Base-by-base conservation (phyloP, 2,797 vertebrate species). In the Mus caroli region DNA sequence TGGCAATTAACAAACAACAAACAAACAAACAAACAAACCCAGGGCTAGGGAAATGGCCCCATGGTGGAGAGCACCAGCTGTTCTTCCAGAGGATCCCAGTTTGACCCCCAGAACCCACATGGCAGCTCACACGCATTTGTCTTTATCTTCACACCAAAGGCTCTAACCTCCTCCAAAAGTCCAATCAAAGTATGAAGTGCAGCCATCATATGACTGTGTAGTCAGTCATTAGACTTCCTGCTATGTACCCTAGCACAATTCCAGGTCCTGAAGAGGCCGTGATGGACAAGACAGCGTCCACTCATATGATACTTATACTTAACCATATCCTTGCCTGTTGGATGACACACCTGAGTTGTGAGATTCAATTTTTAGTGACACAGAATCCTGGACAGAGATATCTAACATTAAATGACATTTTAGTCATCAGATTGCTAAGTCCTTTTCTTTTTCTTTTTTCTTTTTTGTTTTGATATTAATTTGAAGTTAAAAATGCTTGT, bases 381-480 rank as follows among this genome's bases (percentile, higher is more conserved):
- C 13, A 69, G 34, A 94, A 92, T 87, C 40, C 64, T 75, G 3
- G 71, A 90, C 58, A 91, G 90, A 85, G 31, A 76, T 17, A 83
- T 15, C 46, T 90, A 52, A 92, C 12, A 94, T 77, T 71, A 90
- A 95, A 90, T 90, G 73, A 86, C 22, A 31, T 22, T 71, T 90
- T 69, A 75, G 24, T 90, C 93, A 88, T 77, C 40, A 43, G 75
- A 92, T 4, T 82, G 40, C 52, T 71, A 84, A 91, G 43, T 94
- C 19, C 28, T 94, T 79, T 64, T 24, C 20, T 58, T 10, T 64
- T 31, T 28, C 28, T 67, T 34, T 34, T 34, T 6, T 11, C 5
- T 8, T n/a, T 67, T 69, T 69, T 34, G 64, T n/a, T 69, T 67
- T 17, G n/a, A 15, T 69, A n/a, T 69, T n/a, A 69, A n/a, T 69